Conservation (phyloP, 2,888 invertebrate species). For the Lottia gigantea region DNA sequence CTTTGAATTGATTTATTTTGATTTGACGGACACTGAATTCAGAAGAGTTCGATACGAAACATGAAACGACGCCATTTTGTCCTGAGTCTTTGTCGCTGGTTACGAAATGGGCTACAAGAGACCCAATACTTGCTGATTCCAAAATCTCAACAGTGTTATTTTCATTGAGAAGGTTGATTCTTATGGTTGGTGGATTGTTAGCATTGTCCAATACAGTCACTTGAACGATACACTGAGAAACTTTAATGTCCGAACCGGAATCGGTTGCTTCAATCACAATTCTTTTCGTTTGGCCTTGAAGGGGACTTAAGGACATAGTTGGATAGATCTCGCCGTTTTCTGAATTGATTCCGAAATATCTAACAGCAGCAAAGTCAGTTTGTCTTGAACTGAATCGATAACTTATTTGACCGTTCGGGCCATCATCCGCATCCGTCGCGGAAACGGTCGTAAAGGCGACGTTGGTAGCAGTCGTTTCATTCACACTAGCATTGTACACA, state of each 20-base stretch:
- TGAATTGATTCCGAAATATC: background rate
- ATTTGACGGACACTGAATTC: background rate
- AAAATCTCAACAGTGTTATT: background rate
- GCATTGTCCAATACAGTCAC: background rate
- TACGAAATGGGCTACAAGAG: background rate
- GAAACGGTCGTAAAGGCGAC: background rate
- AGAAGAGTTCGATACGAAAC: background rate
- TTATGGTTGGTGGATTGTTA: background rate
- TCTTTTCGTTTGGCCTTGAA: background rate
- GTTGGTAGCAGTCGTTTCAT: background rate
- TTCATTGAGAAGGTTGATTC: background rate
- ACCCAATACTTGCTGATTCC: background rate
- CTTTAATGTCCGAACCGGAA: background rate
- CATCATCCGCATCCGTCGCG: background rate
- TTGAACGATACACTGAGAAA: constrained; percentile 1
- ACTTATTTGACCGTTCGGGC: background rate
- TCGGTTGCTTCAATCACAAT: background rate
- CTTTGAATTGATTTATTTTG: background rate
- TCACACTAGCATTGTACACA: background rate
- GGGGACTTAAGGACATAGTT: background rate
- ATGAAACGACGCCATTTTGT: background rate
- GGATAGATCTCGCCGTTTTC: background rate
- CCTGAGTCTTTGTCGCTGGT: background rate
- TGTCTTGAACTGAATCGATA: constrained; percentile 1
- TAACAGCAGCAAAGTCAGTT: background rate